phyloP scores from a whole-genome alignment of 2,888 invertebrate genomes.

The Sussaba pulchella region DNA sequence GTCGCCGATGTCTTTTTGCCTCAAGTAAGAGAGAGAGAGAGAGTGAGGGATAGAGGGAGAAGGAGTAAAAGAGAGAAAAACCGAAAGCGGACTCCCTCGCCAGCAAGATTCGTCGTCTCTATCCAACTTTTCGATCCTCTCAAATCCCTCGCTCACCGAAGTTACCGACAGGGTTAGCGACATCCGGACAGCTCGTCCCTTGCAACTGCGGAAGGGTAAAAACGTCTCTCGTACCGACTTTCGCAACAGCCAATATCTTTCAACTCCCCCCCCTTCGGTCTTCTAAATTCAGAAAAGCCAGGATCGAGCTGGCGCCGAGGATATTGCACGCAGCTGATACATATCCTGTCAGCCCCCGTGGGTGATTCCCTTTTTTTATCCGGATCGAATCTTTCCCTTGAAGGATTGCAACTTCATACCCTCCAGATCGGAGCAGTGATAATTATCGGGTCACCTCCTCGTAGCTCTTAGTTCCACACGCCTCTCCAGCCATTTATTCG shows the following conservation, averaged over 20 bases:
- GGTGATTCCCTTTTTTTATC: constrained; percentile 42
- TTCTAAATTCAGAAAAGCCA: constrained; percentile 66
- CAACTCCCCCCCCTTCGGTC: constrained; percentile 70
- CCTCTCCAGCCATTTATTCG: not conserved
- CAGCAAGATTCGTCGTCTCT: constrained; percentile 21
- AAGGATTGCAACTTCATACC: no score
- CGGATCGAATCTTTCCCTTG: not conserved
- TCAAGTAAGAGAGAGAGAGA: no score
- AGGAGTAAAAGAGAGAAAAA: no score
- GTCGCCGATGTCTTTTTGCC: constrained; percentile 40
- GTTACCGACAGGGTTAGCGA: constrained; percentile 44
- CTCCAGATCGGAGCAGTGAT: constrained; percentile 40
- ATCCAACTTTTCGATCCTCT: not conserved
- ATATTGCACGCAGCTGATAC: constrained; percentile 69
- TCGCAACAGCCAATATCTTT: constrained; percentile 73
- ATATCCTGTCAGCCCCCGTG: constrained; percentile 37
- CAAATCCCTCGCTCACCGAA: constrained; percentile 38
- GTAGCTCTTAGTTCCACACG: constrained; percentile 29
- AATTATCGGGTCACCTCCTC: constrained; percentile 33
- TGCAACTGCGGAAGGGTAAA: constrained; percentile 50
- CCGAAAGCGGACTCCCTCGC: constrained; percentile 26
- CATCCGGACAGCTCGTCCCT: constrained; percentile 34
- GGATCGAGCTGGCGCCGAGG: constrained; percentile 59
- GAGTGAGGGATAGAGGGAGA: no score
- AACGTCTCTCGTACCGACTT: constrained; percentile 61